Base-by-base conservation (phyloP, 2,797 vertebrate genomes). In the Morelia viridis region DNA sequence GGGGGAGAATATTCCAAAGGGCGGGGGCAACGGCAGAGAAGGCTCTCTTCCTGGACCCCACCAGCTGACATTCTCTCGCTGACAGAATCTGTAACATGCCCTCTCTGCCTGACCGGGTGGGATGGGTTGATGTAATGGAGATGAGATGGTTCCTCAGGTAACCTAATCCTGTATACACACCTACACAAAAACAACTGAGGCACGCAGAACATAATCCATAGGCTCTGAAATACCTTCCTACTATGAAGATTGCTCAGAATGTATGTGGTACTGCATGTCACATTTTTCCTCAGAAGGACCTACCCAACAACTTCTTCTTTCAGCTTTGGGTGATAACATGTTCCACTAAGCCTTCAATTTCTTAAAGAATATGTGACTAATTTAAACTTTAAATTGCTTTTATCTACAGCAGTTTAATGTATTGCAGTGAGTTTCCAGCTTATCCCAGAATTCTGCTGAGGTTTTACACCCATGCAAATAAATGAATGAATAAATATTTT, bases 331-430 rank as follows among this genome's bases (percentile, higher is more conserved):
- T 53, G 68, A 84, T 53, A 24, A 87, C 41, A 53, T 87, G 26
- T 2, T 86, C 62, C 31, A 64, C 22, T 53, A 41, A 65, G 31
- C 5, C 28, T 91, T 86, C 26, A 41, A 58, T 71, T 85, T 46
- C 28, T 53, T n/a, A 50, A 84, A 61, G 60, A 53, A 5, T 26
- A 22, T 58, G 28, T 68, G 28, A 31, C 22, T 46, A 87, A 71
- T 87, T 91, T 71, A 58, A 68, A 31, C 19, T 46, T 91, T 85
- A 24, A 46, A 90, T 50, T 90, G 60, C 15, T 91, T 85, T 35
- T 87, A 71, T 46, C 8, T 68, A 85, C 46, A 64, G 50, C 26
- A 90, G 53, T 58, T 86, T 46, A 91, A 87, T 28, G 50, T 68
- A 86, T 53, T 86, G 53, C 53, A 91, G 24, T 15, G 1, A 71